These are phyloP conservation scores for Gisinianus flammeolus DNA, from an alignment of 2,888 invertebrate genomes.

Conservation along the genomic window DNA sequence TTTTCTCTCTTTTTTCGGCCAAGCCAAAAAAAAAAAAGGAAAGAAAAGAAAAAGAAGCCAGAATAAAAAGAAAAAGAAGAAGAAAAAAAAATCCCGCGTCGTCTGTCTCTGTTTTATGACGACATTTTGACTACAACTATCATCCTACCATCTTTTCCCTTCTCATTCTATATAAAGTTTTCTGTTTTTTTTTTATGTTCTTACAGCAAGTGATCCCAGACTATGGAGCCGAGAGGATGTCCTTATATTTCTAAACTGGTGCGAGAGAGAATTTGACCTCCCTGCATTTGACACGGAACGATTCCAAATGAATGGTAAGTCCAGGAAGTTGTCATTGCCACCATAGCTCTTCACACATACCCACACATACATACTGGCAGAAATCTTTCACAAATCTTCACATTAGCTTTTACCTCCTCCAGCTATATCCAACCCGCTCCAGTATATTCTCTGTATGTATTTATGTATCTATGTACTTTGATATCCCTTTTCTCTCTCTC, in stretches of 20 bases:
- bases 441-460: neutral
- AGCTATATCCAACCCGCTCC: neutral
- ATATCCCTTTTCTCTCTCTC: constrained; percentile 12
- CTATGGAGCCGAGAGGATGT: constrained; percentile 92
- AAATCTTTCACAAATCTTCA: constrained; percentile 14
- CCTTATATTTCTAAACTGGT: constrained; percentile 84
- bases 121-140: constrained; percentile 17
- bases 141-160: neutral
- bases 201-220: constrained; percentile 80
- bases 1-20: constrained; percentile 34
- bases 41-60: neutral
- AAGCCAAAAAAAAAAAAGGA: neutral
- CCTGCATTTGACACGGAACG: constrained; percentile 90
- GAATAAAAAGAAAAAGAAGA: neutral
- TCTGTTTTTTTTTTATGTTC: constrained; percentile 2
- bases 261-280: constrained; percentile 88
- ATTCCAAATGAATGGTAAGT: constrained; percentile 91
- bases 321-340: constrained; percentile 52
- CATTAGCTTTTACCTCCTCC: constrained; percentile 16
- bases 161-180: neutral
- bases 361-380: neutral
- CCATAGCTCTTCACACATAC: constrained; percentile 28
- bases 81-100: constrained; percentile 5
- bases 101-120: constrained; percentile 33
- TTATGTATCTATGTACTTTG: neutral